Evolutionary conservation across 2,888 invertebrate species (phyloP).

Genomic region (Brenthis ino): DNA sequence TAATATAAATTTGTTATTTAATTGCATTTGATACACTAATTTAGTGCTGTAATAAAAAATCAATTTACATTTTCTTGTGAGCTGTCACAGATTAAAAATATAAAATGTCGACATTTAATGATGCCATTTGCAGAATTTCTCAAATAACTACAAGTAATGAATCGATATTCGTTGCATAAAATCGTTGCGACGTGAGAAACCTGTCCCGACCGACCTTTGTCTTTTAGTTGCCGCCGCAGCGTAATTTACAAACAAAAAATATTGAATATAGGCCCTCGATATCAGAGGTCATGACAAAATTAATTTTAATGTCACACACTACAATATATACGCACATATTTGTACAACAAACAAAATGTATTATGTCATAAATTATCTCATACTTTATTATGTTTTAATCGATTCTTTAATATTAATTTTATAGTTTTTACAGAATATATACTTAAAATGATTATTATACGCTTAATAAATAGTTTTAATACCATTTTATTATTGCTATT

Average conservation of each 20-base stretch:
- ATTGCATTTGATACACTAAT: constrained; percentile 11
- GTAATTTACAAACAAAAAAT: constrained; percentile 44
- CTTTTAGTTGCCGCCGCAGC: constrained; percentile 48
- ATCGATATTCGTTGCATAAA: constrained; percentile 66
- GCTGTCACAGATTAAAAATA: constrained; percentile 10
- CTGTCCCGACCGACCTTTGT: constrained; percentile 66
- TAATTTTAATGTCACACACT: constrained; percentile 31
- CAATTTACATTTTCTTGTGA: constrained; percentile 9
- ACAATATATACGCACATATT: background rate
- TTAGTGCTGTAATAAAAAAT: constrained; percentile 10
- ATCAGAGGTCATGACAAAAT: constrained; percentile 43
- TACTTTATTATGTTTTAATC: constrained; percentile 2
- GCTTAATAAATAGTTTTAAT: background rate
- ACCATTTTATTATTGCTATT: constrained; percentile 6
- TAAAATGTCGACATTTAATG: constrained; percentile 40
- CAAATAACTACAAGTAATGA: constrained; percentile 58
- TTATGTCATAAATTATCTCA: constrained; percentile 12
- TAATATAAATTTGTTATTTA: no score
- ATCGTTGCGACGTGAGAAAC: constrained; percentile 60
- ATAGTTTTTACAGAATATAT: background rate
- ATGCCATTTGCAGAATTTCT: constrained; percentile 54
- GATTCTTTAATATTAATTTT: constrained; percentile 3
- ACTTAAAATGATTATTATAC: background rate
- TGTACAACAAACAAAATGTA: constrained; percentile 4
- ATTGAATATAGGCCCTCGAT: constrained; percentile 41